Conservation (phyloP, 2,797 vertebrate species). For the Tangara arthus region DNA sequence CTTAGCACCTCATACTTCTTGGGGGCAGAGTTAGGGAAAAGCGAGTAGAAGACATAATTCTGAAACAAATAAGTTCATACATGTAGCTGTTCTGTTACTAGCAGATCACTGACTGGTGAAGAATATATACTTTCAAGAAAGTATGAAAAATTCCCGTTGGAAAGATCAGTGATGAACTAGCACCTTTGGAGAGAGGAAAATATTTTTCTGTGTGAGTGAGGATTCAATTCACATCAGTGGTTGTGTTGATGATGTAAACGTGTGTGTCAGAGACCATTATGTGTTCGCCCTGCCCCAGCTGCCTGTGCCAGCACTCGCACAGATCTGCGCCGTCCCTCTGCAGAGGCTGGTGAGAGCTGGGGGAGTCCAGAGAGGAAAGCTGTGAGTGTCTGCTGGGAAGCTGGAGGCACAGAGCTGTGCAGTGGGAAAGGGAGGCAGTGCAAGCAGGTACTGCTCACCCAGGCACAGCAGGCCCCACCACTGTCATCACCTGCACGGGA, state of each 20-base stretch:
- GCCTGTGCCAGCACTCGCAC: fast-evolving
- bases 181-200: neutral
- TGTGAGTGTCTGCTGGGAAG: neutral
- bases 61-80: neutral
- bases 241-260: neutral
- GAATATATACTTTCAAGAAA: neutral
- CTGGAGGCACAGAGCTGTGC: neutral
- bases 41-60: neutral
- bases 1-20: neutral
- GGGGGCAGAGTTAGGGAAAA: neutral
- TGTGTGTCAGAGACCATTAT: neutral
- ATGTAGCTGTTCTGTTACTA: neutral
- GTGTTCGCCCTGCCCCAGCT: neutral
- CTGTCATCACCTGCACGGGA: fast-evolving
- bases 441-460: neutral
- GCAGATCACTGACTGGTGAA: neutral
- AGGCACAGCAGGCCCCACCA: neutral
- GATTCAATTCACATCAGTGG: neutral
- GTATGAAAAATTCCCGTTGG: neutral
- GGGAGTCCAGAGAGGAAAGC: neutral
- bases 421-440: neutral
- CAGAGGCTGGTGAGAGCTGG: fast-evolving
- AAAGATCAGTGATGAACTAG: neutral
- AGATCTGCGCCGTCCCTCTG: fast-evolving
- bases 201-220: neutral